Evolutionary conservation across 2,797 vertebrate genomes (phyloP).

Genomic region (Rhabdomys pumilio): DNA sequence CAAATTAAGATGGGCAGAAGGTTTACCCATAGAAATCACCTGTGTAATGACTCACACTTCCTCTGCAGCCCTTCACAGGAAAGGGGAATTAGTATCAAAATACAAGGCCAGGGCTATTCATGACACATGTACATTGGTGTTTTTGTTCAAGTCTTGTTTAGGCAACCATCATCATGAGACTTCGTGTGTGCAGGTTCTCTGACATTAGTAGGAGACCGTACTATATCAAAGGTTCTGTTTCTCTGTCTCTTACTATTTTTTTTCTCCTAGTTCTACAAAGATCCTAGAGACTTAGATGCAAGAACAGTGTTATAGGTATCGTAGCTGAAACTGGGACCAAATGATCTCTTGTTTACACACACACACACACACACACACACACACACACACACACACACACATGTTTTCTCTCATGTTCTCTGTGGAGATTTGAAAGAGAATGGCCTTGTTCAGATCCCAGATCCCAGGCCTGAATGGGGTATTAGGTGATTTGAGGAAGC

Average conservation of each 20-base stretch:
- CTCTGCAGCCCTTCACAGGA: too few species aligned
- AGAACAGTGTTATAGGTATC: neutral
- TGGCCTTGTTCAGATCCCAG: neutral
- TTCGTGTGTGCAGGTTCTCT: neutral
- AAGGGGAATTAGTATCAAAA: too few species aligned
- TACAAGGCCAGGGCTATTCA: too few species aligned
- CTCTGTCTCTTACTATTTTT: neutral
- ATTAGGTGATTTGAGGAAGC: too few species aligned
- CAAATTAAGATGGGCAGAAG: too few species aligned
- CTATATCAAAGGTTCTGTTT: neutral
- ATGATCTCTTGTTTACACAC: neutral
- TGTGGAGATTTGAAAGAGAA: neutral
- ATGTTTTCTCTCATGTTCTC: neutral
- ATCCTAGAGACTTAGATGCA: neutral
- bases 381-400: too few species aligned
- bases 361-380: too few species aligned
- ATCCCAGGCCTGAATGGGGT: neutral
- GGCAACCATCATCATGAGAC: neutral
- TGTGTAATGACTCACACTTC: too few species aligned
- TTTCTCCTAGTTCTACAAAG: neutral
- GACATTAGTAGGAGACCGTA: neutral
- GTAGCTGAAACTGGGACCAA: neutral
- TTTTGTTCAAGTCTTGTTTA: neutral
- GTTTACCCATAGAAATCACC: too few species aligned
- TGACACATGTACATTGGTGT: too few species aligned